Base-by-base conservation (phyloP, 2,888 invertebrate species). In the Pyrrhosoma nymphula region DNA sequence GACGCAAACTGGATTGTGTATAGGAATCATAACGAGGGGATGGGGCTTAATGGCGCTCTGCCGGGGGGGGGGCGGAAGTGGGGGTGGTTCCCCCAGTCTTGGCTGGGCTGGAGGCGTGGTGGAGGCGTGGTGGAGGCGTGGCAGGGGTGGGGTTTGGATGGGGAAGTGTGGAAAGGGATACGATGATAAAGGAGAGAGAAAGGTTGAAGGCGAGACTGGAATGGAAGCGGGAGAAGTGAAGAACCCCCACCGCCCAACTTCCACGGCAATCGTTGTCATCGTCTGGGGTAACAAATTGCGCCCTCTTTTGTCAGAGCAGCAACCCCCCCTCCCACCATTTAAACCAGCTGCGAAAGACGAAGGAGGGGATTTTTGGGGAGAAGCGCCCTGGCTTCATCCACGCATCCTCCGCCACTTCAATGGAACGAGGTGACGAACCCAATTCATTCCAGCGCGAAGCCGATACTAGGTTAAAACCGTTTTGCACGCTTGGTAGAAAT, bases 211-310 rank as follows among this genome's bases (percentile, higher is more conserved):
- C 23, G n/a, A 23, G 69, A 26, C 8, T 23, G 69, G 47, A 47
- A 4, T 2, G 47, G 8, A 47, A 47, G 47, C 47, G 60, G 60
- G 60, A 18, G 56, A 18, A 18, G 56, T 56, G 56, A n/a, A n/a
- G n/a, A n/a, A n/a, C 20, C 60, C 60, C 60, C 20, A 0, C 18
- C 16, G 69, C 69, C n/a, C 26, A n/a, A n/a, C 69, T 69, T n/a
- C n/a, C 60, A 23, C 39, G 63, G 63, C 91, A 91, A 91, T 91
- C 63, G 63, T 63, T 63, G 91, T 63, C 60, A 26, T 63, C 91
- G 63, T 56, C 60, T 8, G 30, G 39, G 23, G 91, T 91, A 91
- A 91, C 91, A 60, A 91, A 91, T 91, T 91, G 39, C 91, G 56
- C 91, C 39, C 91, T 30, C 91, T 91, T 69, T 91, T 91, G 63